phyloP scores from a whole-genome alignment of 2,113 vertebrate species.

The Triplophysa siluroides region DNA sequence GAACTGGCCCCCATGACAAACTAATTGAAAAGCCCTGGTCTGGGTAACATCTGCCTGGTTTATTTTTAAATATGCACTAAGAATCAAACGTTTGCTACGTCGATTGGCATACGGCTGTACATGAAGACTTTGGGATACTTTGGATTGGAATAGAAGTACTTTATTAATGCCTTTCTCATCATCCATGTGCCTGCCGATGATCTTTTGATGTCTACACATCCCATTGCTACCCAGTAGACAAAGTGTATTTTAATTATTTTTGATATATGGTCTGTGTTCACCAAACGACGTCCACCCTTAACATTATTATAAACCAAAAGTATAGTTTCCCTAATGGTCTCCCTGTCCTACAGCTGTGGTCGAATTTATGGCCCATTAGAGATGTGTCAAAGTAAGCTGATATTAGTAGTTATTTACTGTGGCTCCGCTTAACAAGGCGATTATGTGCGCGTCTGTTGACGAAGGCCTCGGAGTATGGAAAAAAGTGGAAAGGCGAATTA shows the following conservation, averaged over 20 bases:
- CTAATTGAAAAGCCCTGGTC: too few relatives aligned
- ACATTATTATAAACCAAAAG: conserved; percentile 36
- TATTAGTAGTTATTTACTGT: conserved; percentile 68
- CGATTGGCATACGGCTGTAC: not conserved
- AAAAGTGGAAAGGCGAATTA: conserved; percentile 52
- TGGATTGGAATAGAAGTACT: not conserved
- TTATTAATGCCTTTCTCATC: not conserved
- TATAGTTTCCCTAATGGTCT: not conserved
- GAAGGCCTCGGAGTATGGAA: conserved; percentile 31
- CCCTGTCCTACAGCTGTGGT: conserved; percentile 42
- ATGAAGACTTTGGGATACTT: not conserved
- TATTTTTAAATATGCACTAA: conserved; percentile 24
- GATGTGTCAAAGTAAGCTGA: conserved; percentile 74
- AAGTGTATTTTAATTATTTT: conserved; percentile 13
- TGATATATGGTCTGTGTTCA: conserved; percentile 26
- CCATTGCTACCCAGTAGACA: not conserved
- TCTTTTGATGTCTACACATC: not conserved
- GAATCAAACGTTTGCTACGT: conserved; percentile 16
- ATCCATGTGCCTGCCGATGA: not conserved
- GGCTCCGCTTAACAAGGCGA: conserved; percentile 53
- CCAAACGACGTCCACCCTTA: conserved; percentile 33
- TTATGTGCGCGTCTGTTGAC: conserved; percentile 54
- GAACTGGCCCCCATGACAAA: too few relatives aligned
- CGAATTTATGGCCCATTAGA: conserved; percentile 79
- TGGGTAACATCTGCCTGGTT: conserved; percentile 45